Evolutionary conservation across 2,113 vertebrate species (phyloP).

Genomic region (Pedionomus torquatus): DNA sequence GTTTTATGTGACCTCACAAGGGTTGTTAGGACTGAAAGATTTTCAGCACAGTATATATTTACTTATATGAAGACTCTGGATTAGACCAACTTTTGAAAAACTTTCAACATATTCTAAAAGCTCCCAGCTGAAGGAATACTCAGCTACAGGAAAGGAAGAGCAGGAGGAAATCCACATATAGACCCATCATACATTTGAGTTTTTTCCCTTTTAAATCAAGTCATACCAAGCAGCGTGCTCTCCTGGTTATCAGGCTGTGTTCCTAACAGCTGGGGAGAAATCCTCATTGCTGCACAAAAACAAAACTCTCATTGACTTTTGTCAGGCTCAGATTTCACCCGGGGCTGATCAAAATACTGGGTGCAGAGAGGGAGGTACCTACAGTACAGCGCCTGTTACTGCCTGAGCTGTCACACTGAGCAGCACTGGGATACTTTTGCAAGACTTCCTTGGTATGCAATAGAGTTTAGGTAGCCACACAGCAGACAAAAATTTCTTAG

Average conservation of each 20-base stretch:
- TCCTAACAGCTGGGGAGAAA: constrained; percentile 39
- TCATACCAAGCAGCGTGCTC: fast-evolving
- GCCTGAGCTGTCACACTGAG: background rate
- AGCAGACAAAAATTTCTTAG: background rate
- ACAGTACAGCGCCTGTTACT: background rate
- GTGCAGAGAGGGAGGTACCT: background rate
- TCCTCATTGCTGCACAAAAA: background rate
- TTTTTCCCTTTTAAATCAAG: background rate
- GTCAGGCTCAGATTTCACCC: background rate
- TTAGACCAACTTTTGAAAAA: background rate
- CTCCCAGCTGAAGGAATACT: background rate
- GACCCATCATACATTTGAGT: fast-evolving
- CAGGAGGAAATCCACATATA: background rate
- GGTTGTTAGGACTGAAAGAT: background rate
- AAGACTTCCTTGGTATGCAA: background rate
- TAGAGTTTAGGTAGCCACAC: background rate
- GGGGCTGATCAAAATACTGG: background rate
- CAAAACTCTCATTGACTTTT: constrained; percentile 52
- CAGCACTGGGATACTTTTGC: background rate
- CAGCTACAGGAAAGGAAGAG: background rate
- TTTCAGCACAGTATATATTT: background rate
- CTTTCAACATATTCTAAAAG: background rate
- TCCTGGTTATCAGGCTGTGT: background rate
- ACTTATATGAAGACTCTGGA: background rate
- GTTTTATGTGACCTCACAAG: background rate